phyloP scores from a whole-genome alignment of 2,113 vertebrate species.

The Triplophysa rosa region DNA sequence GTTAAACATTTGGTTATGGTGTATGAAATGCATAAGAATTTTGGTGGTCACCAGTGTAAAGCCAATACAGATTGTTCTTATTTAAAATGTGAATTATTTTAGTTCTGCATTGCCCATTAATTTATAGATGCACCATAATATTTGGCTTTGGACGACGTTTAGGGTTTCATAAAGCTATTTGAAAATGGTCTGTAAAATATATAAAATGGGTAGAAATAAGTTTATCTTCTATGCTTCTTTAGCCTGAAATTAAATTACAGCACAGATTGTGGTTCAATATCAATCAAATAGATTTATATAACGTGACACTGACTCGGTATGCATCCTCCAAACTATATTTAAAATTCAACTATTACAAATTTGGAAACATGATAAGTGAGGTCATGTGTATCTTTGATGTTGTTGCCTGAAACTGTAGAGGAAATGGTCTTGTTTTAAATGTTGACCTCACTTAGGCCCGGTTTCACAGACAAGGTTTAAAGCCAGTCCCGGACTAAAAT shows the following conservation, averaged over 20 bases:
- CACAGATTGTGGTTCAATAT: neutral
- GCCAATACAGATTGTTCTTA: neutral
- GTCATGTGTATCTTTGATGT: too few species aligned
- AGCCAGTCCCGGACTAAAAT: too few species aligned
- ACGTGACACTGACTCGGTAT: neutral
- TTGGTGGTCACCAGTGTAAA: neutral
- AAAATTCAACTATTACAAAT: too few species aligned
- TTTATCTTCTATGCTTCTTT: neutral
- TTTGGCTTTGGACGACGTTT: too few species aligned
- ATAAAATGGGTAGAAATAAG: neutral
- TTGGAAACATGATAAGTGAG: too few species aligned
- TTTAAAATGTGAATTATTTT: neutral
- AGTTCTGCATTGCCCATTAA: neutral
- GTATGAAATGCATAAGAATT: neutral
- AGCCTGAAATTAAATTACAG: neutral
- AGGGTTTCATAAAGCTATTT: too few species aligned
- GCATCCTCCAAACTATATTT: too few species aligned
- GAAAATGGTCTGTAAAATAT: too few species aligned
- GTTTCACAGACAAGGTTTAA: too few species aligned
- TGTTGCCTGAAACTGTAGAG: too few species aligned
- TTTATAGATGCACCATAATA: neutral
- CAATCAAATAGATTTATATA: neutral
- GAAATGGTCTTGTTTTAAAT: too few species aligned
- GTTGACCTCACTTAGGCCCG: too few species aligned
- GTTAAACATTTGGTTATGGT: neutral